Evolutionary conservation across 1,140 invertebrate genomes (phyloP).

Genomic region (Leptinotarsa lineolata): DNA sequence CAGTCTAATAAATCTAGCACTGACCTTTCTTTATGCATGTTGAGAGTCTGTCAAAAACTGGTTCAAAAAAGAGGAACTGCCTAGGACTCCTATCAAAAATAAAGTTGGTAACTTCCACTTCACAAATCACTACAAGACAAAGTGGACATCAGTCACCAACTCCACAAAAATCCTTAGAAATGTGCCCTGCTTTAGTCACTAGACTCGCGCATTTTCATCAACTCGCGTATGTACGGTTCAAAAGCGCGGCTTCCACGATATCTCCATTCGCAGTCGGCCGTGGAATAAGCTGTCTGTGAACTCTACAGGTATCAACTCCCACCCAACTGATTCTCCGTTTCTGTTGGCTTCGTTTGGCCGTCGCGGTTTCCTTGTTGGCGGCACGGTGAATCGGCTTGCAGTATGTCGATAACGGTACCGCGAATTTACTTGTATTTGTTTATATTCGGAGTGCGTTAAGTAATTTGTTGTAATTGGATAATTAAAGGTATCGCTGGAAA

Average conservation of each 20-base stretch:
- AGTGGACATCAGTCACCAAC: neutral
- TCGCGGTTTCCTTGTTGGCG: neutral
- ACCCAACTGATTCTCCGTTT: constrained; percentile 21
- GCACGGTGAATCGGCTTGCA: constrained; percentile 2
- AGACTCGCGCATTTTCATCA: neutral
- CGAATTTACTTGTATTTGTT: constrained; percentile 2
- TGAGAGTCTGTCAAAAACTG: neutral
- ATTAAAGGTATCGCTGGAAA: neutral
- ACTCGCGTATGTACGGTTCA: neutral
- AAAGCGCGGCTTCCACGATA: neutral
- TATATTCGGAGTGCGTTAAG: constrained; percentile 18
- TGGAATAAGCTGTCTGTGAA: constrained; percentile 34
- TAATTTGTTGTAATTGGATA: constrained; percentile 16
- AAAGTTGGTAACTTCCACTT: too few species aligned
- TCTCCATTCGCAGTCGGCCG: neutral
- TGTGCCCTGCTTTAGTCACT: neutral
- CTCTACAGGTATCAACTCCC: constrained; percentile 45
- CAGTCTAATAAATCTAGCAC: too few species aligned
- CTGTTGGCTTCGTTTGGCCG: neutral
- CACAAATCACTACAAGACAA: too few species aligned
- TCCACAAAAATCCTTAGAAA: neutral
- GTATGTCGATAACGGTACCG: constrained; percentile 7
- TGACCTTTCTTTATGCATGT: constrained; percentile 38
- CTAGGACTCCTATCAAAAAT: neutral
- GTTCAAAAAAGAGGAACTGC: neutral